A percentile compares a stretch with the other conserved stretches of the same genome.
These are phyloP conservation scores for Macrophya alboannulata DNA, from an alignment of 2,888 invertebrate genomes.

Conservation along the genomic window DNA sequence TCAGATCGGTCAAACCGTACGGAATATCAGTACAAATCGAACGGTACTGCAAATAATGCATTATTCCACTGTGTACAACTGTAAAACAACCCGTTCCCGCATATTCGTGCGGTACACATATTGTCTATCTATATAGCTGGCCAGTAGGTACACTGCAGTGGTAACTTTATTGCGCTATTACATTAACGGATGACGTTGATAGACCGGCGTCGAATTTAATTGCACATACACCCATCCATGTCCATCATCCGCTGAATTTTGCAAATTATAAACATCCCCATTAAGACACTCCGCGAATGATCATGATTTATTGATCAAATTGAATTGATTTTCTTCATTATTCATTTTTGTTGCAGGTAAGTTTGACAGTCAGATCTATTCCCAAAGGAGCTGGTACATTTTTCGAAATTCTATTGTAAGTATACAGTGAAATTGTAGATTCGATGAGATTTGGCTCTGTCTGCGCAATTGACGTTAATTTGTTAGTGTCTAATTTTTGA, in stretches of 20 bases:
- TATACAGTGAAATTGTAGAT: neutral
- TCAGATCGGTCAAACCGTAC: neutral
- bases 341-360: conserved; percentile 34
- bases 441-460: neutral
- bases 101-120: neutral
- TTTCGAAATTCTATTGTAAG: neutral
- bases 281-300: neutral
- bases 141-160: neutral
- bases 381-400: neutral
- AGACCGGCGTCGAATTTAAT: neutral
- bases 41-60: conserved; percentile 26
- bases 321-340: neutral
- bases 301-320: neutral
- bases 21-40: conserved; percentile 13
- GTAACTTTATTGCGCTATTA: neutral
- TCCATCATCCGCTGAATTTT: neutral
- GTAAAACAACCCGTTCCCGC: conserved; percentile 26
- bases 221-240: neutral
- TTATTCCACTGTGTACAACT: conserved; percentile 27
- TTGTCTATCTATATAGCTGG: neutral
- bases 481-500: neutral
- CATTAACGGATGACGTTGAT: neutral
- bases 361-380: neutral
- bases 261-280: neutral
- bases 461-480: neutral